Conservation (phyloP, 53 echinoderm and acorn worm genomes). For the Crossaster papposus region DNA sequence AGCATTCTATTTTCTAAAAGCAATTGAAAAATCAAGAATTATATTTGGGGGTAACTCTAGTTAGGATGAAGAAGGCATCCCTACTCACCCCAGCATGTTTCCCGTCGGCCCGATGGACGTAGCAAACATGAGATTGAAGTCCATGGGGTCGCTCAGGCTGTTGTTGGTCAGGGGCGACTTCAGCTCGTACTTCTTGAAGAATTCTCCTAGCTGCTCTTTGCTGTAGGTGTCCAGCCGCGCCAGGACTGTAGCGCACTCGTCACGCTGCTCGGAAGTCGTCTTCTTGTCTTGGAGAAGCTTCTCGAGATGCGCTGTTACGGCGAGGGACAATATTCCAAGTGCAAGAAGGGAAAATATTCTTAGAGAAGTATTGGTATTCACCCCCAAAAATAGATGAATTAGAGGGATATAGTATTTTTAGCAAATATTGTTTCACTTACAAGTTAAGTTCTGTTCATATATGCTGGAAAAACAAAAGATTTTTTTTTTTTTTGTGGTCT, state of each 20-base stretch:
- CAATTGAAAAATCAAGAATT: no score
- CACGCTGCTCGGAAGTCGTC: slow-evolving; percentile 58
- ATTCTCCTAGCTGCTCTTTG: slow-evolving; percentile 67
- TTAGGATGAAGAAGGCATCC: background rate
- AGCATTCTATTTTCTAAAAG: no score
- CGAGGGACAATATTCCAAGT: background rate
- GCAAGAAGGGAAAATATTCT: no score
- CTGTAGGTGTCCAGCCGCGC: slow-evolving; percentile 76
- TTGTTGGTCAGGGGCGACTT: slow-evolving; percentile 93
- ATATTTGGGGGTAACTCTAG: background rate
- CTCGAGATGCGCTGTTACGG: slow-evolving; percentile 85
- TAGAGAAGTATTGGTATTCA: no score
- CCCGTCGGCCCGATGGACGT: slow-evolving; percentile 91
- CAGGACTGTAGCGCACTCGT: slow-evolving; percentile 76
- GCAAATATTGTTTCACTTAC: no score
- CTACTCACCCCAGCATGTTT: slow-evolving; percentile 82
- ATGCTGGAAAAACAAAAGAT: no score
- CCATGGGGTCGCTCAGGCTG: slow-evolving; percentile 84
- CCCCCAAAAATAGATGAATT: no score
- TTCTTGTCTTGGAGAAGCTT: slow-evolving; percentile 82
- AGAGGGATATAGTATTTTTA: no score
- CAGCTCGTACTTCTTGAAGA: slow-evolving; percentile 84
- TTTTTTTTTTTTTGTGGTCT: no score
- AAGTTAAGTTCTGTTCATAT: no score
- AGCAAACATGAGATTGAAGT: slow-evolving; percentile 96